A percentile compares a stretch with the other conserved stretches of the same genome.
Conservation (phyloP, 1,140 invertebrate species). For the Sarcophaga peregrina region DNA sequence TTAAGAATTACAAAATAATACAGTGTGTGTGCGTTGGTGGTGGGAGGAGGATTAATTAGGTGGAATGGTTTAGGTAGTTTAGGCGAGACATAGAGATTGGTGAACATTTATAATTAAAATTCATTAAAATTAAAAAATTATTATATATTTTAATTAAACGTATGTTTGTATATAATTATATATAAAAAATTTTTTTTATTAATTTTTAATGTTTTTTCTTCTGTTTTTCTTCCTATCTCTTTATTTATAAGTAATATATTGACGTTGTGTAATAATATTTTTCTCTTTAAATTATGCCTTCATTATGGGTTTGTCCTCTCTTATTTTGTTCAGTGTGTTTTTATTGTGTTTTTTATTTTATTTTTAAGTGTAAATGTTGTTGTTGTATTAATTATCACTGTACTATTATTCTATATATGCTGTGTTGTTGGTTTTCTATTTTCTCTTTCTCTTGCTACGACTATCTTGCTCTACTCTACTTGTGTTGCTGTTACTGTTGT, state of each 20-base stretch:
- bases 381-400: conserved; percentile 25
- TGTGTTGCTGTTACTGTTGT: conserved; percentile 14
- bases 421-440: not conserved
- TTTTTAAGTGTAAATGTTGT: not conserved
- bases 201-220: not conserved
- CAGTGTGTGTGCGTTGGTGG: not conserved
- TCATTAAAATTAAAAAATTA: not conserved
- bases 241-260: conserved; percentile 42
- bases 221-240: conserved; percentile 18
- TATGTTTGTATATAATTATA: not conserved
- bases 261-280: conserved; percentile 31
- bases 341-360: conserved; percentile 1
- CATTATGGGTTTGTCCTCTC: conserved; percentile 47
- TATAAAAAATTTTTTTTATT: conserved; percentile 10
- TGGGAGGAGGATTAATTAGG: too few relatives aligned
- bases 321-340: conserved; percentile 24
- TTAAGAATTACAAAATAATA: conserved; percentile 23
- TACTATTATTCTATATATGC: conserved; percentile 4
- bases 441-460: not conserved
- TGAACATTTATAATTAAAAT: too few relatives aligned
- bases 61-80: too few relatives aligned
- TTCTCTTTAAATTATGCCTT: conserved; percentile 43
- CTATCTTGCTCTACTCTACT: conserved; percentile 33
- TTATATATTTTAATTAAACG: conserved; percentile 18
- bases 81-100: too few relatives aligned